Percentiles rank a stretch among this genome's conserved stretches.
Evolutionary conservation across 1,140 invertebrate species (phyloP).

Genomic region (Lucilia sericata): DNA sequence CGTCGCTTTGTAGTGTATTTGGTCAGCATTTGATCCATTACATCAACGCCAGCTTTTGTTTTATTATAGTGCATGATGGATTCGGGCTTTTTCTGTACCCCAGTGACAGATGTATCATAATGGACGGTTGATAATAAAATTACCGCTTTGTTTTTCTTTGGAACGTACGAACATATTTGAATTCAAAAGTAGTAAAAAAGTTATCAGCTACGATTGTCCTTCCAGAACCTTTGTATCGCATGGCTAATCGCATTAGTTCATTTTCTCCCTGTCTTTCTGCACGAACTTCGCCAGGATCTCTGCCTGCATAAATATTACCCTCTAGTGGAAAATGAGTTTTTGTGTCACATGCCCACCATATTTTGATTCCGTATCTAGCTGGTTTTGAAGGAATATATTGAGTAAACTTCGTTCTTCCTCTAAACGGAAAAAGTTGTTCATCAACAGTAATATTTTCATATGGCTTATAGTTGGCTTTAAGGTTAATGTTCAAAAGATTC

Average conservation of each 20-base stretch:
- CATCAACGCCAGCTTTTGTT: constrained; percentile 64
- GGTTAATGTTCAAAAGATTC: constrained; percentile 54
- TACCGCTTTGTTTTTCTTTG: constrained; percentile 57
- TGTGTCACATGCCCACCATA: constrained; percentile 53
- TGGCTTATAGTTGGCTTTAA: constrained; percentile 53
- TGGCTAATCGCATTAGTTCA: background rate
- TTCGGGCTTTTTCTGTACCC: constrained; percentile 57
- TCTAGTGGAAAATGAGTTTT: constrained; percentile 58
- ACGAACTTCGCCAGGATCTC: background rate
- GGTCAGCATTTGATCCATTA: constrained; percentile 57
- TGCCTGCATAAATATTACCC: constrained; percentile 52
- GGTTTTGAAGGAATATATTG: constrained; percentile 69
- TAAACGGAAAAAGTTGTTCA: constrained; percentile 57
- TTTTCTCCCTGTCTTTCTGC: constrained; percentile 2
- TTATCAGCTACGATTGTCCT: constrained; percentile 34
- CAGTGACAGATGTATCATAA: constrained; percentile 46
- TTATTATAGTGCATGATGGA: constrained; percentile 61
- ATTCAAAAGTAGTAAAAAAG: constrained; percentile 35
- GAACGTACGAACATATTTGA: constrained; percentile 55
- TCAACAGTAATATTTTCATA: constrained; percentile 57
- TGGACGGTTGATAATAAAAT: constrained; percentile 58
- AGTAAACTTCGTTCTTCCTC: constrained; percentile 63
- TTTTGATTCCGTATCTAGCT: constrained; percentile 69
- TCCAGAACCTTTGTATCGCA: background rate
- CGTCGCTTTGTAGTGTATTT: constrained; percentile 52